Percentiles rank a stretch among this genome's conserved stretches.
These are phyloP conservation scores for Phasianus colchicus DNA, from an alignment of 2,113 vertebrate genomes.

Conservation along the genomic window DNA sequence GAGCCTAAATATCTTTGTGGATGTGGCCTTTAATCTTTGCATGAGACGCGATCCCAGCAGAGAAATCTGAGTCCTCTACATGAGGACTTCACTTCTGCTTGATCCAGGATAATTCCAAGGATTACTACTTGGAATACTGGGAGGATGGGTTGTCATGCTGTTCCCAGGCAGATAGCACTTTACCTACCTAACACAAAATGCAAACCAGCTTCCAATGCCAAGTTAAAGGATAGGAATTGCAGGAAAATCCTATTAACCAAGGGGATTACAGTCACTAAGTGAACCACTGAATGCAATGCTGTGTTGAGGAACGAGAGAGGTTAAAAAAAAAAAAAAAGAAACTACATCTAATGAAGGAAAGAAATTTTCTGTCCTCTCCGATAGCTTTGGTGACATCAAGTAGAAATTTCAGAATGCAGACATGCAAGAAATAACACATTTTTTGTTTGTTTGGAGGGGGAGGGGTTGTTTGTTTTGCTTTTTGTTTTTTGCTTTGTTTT, in stretches of 20 bases:
- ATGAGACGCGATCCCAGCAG: slow-evolving; percentile 34
- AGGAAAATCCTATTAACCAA: slow-evolving; percentile 66
- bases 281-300: slow-evolving; percentile 12
- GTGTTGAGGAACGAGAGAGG: neutral
- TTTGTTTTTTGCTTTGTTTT: no score
- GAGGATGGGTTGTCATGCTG: slow-evolving; percentile 33
- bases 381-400: neutral
- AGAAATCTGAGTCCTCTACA: slow-evolving; percentile 63
- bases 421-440: neutral
- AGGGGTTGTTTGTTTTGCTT: neutral
- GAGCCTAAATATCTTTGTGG: slow-evolving; percentile 18
- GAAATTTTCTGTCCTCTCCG: slow-evolving; percentile 39
- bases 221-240: slow-evolving; percentile 53
- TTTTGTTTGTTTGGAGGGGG: no score
- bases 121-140: slow-evolving; percentile 65
- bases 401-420: neutral
- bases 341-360: neutral
- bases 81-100: slow-evolving; percentile 64
- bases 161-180: slow-evolving; percentile 34
- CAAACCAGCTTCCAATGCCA: neutral
- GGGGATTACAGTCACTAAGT: slow-evolving; percentile 57
- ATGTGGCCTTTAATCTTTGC: slow-evolving; percentile 55
- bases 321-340: neutral
- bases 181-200: neutral
- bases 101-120: slow-evolving; percentile 73